These are phyloP conservation scores for Pantherophis alleghaniensis DNA, from an alignment of 2,797 vertebrate genomes.

Conservation along the genomic window DNA sequence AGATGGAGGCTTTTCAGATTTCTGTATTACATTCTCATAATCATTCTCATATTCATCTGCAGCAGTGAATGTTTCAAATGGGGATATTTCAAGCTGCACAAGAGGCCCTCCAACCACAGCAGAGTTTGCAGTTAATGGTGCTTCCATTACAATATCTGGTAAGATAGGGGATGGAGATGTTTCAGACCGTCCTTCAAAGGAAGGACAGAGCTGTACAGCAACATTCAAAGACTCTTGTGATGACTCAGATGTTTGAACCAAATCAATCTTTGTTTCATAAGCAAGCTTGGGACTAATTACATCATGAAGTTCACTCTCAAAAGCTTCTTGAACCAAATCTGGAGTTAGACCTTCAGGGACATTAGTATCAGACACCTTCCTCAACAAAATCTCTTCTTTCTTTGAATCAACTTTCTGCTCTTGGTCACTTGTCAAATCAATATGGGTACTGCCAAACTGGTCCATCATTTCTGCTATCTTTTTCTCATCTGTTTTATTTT, in stretches of 20 bases:
- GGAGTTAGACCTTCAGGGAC: conserved; percentile 91
- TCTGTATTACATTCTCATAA: conserved; percentile 79
- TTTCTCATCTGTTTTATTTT: conserved; percentile 78
- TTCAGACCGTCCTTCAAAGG: conserved; percentile 78
- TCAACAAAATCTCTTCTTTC: conserved; percentile 48
- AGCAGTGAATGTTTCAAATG: conserved; percentile 55
- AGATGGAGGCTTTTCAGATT: conserved; percentile 80
- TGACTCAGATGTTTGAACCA: conserved; percentile 76
- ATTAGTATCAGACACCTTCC: conserved; percentile 50
- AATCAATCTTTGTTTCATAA: conserved; percentile 80
- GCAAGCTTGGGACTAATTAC: conserved; percentile 73
- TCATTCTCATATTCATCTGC: conserved; percentile 23
- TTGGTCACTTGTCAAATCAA: conserved; percentile 45
- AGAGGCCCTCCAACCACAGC: conserved; percentile 76
- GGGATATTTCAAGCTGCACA: conserved; percentile 62
- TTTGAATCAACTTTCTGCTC: conserved; percentile 62
- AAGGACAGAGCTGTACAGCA: conserved; percentile 70
- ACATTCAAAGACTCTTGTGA: conserved; percentile 75
- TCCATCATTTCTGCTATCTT: conserved; percentile 77
- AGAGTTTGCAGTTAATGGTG: conserved; percentile 80
- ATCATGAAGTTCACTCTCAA: conserved; percentile 82
- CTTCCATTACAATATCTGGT: conserved; percentile 91
- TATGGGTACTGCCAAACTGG: conserved; percentile 52
- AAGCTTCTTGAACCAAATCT: conserved; percentile 91
- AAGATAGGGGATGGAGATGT: conserved; percentile 78